Conservation (phyloP, 2,888 invertebrate genomes). For the Entomobrya proxima region DNA sequence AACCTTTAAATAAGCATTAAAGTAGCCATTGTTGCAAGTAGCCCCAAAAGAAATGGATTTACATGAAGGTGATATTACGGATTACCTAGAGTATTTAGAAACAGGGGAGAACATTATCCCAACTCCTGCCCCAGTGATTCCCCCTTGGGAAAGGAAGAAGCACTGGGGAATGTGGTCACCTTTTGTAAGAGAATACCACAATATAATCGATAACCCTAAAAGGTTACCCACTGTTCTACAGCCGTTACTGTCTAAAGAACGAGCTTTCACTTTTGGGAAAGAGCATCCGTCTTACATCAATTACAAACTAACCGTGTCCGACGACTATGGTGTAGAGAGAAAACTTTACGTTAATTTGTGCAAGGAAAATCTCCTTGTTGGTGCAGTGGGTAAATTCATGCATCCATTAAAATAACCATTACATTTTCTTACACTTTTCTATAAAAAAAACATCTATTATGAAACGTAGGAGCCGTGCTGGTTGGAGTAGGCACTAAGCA, state of each 20-base stretch:
- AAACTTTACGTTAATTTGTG: not conserved
- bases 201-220: not conserved
- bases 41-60: too few relatives aligned
- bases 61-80: too few relatives aligned
- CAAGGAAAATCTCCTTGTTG: slow-evolving; percentile 2
- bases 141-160: slow-evolving; percentile 4
- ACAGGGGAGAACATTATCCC: too few relatives aligned
- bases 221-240: not conserved
- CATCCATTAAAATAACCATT: not conserved
- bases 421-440: not conserved
- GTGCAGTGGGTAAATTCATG: not conserved
- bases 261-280: not conserved
- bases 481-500: not conserved
- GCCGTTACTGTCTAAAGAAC: slow-evolving; percentile 9
- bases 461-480: not conserved
- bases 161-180: slow-evolving; percentile 5
- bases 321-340: not conserved
- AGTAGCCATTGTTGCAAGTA: too few relatives aligned
- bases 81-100: too few relatives aligned
- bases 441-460: not conserved
- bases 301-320: not conserved
- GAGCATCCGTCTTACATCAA: not conserved
- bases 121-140: not conserved
- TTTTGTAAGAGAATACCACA: not conserved
- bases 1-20: too few relatives aligned